Evolutionary conservation across 2,113 vertebrate genomes (phyloP), one percentile per base, ranked within the genome.

Genomic region (Chamaea fasciata): DNA sequence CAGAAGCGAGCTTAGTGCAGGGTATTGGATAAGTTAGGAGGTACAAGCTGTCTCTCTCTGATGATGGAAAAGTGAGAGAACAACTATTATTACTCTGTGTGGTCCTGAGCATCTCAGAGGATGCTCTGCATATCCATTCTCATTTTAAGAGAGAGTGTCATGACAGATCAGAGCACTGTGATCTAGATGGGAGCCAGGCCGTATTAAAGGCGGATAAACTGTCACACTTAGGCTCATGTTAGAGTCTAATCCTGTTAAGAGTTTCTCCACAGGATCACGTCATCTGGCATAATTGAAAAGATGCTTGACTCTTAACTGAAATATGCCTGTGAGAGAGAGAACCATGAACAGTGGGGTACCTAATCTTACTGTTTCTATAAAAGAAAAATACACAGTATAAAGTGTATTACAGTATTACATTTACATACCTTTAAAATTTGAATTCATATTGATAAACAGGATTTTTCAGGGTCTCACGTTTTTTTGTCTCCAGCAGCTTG

Each of bases 171-270:
- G 83, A 71, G 69, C 73, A 42, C 47, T 26, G 7, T 47, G 62
- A 91, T 77, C 68, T 79, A 92, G 86, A 96, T 83, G 78, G 69
- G 84, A 94, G 33, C 75, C 96, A 96, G 90, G 81, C 62, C 39
- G 11, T 80, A 55, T 86, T 92, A 96, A 86, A 97, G 78, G 73
- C 46, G 0, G 94, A 95, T 97, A 83, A 95, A 92, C 80, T 89
- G 92, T 92, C 91, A 96, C 91, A 75, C 80, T 97, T 60, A 37
- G 82, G 63, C 53, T 87, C 31, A 49, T 90, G 83, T 83, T 96
- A 92, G 84, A 76, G 50, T 71, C 60, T 96, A 97, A 96, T 97
- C 95, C 88, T 91, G 76, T 97, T 97, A 97, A 42, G 81, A 68
- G 67, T 71, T 89, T 97, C 96, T 97, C 87, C 83, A 68, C 88